Base-by-base conservation (phyloP, 2,888 invertebrate genomes). In the Podabrus alpinus region DNA sequence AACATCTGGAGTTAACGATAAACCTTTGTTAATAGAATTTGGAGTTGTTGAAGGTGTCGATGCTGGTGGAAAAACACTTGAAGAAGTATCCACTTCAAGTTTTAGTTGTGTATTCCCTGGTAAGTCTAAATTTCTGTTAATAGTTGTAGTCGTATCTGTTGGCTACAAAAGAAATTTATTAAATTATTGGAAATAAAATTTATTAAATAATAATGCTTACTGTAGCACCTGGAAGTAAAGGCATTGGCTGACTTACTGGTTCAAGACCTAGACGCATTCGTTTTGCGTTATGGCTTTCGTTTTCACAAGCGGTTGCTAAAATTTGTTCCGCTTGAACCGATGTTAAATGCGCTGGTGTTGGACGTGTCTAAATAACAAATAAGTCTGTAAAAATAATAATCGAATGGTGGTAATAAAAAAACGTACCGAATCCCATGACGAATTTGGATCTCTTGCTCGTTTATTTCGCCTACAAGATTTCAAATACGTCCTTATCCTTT, bases 251-350 rank as follows among this genome's bases (percentile, higher is more conserved):
- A 86, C 95, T 95, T 83, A 97, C 95, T 64, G 98, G 98, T 87
- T 98, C 98, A 82, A 98, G 90, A 68, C 98, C 98, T 85, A 97
- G 92, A 80, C 97, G 92, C 97, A 98, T 98, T 85, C 97, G 92
- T 89, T 98, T 98, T 77, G 97, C 98, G 88, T 98, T 98, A 88
- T 97, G 94, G 88, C 96, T 96, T 89, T 98, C 98, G 87, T 98
- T 98, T 89, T 98, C 98, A 88, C 98, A 98, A 78, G 98, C 98
- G 86, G 95, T 94, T 80, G 97, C 97, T 86, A 98, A 90, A 86
- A 98, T 96, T 88, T 97, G 96, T 88, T 98, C 98, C 70, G 98
- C 98, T 88, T 97, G 97, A 80, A 97, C 97, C 81, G 97, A 97
- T 71, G 98, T 98, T 85, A 98, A 91, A 89, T 98, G 98, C 79